Percentiles rank a stretch among this genome's conserved stretches.
Evolutionary conservation across 1,140 invertebrate species (phyloP).

Genomic region (Scaptomyza pallida): DNA sequence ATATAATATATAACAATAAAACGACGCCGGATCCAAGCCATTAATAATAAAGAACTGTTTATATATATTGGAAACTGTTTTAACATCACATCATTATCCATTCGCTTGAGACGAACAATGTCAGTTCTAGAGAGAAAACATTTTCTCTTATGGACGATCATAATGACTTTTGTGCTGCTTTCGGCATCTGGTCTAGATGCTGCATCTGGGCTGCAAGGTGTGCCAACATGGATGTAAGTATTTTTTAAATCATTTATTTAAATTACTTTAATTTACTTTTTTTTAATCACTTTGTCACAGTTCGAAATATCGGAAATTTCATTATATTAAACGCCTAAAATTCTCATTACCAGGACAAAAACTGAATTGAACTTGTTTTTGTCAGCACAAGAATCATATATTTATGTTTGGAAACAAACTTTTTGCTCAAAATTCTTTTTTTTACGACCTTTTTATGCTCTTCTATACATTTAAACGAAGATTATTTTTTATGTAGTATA

Average conservation of each 20-base stretch:
- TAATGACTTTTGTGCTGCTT: conserved; percentile 58
- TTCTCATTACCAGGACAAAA: too few relatives aligned
- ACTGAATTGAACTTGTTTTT: too few relatives aligned
- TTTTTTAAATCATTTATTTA: conserved; percentile 11
- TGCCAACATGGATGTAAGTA: conserved; percentile 83
- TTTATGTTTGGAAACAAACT: too few relatives aligned
- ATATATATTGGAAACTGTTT: conserved; percentile 10
- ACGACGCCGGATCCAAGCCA: not conserved
- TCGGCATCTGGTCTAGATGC: conserved; percentile 50
- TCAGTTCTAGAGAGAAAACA: conserved; percentile 67
- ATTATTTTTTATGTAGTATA: conserved; percentile 6
- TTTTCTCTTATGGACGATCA: conserved; percentile 65
- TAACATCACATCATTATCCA: conserved; percentile 20
- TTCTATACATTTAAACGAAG: not conserved
- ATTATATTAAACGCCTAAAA: too few relatives aligned
- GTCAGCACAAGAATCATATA: too few relatives aligned
- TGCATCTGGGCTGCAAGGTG: conserved; percentile 67
- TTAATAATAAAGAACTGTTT: conserved; percentile 4
- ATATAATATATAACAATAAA: conserved; percentile 17
- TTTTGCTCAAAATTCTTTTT: too few relatives aligned
- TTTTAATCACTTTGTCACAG: not conserved
- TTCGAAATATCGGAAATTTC: too few relatives aligned
- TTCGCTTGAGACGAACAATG: conserved; percentile 52
- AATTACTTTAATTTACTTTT: too few relatives aligned
- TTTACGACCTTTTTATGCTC: too few relatives aligned